Evolutionary conservation across 2,113 vertebrate genomes (phyloP).

Genomic region (Helogale parvula): DNA sequence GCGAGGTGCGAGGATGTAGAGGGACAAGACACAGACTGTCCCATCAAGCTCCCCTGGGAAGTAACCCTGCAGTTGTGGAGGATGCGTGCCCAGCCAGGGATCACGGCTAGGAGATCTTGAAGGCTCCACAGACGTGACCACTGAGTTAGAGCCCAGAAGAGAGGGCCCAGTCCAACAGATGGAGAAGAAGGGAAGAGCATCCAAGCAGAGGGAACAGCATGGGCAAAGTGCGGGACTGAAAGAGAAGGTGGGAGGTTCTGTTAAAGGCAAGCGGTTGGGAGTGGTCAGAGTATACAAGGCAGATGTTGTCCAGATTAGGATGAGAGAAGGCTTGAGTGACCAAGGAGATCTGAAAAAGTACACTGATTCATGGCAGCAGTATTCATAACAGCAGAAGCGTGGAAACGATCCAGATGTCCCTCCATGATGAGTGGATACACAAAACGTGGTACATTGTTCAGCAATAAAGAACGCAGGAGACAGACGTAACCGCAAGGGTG

Average conservation of each 20-base stretch:
- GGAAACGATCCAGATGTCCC: neutral
- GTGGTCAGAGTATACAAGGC: neutral
- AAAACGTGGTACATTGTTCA: neutral
- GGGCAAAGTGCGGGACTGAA: neutral
- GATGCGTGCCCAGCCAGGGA: accelerated
- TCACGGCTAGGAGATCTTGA: no score
- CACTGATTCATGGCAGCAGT: neutral
- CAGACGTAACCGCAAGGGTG: neutral
- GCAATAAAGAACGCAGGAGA: neutral
- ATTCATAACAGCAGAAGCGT: neutral
- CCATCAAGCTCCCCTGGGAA: neutral
- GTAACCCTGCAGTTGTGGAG: accelerated
- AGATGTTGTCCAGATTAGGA: neutral
- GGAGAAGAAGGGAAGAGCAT: neutral
- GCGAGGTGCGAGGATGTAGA: no score
- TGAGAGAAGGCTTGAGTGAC: neutral
- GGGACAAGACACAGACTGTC: no score
- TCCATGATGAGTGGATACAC: neutral
- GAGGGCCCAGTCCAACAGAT: neutral
- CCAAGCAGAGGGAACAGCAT: neutral
- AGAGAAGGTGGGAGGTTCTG: neutral
- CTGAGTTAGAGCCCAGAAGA: neutral
- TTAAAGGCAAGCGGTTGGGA: neutral
- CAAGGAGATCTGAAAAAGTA: neutral
- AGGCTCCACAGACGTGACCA: neutral